Evolutionary conservation across 2,113 vertebrate species (phyloP), one percentile per base, ranked within the genome.

Genomic region (Cepphus grylle): DNA sequence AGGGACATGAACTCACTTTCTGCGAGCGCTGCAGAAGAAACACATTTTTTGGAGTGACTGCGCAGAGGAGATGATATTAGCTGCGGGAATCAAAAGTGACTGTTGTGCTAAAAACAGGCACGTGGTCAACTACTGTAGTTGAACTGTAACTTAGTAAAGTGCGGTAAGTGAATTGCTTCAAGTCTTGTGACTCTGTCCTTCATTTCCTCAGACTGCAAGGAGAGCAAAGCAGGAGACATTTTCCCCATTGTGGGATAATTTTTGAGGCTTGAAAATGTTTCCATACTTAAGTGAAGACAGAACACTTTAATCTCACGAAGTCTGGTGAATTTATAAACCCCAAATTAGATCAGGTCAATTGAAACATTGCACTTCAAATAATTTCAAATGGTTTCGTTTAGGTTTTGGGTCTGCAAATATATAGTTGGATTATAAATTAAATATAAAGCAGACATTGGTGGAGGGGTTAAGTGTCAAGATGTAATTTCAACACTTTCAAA

Each of bases 131-230:
- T 88, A 47, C 85, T 92, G 91, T 65, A 96, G 94, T 10, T 92
- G 78, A 91, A 88, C 62, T 94, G 94, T 96, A 97, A 97, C 94
- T 95, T 53, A 95, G 96, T 96, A 97, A 96, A 96, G 96, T 96
- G 94, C 21, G 94, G 92, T 95, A 91, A 96, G 92, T 69, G 89
- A 96, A 93, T 80, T 96, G 93, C 96, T 96, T 94, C 79, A 90
- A 96, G 82, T 92, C 94, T 94, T 95, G 74, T 96, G 96, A 97
- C 94, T 96, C 93, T 5, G 0, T 93, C 88, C 74, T 95, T 97
- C 92, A 94, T 97, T 96, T 96, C 94, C 96, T 93, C 93, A 85
- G 84, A 90, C 71, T 67, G 91, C 0, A 2, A 96, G 84, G 69
- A 95, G 56, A 93, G 74, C 49, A 87, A 70, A 81, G 74, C 36